These are phyloP conservation scores for Mimas tiliae DNA, from an alignment of 2,888 invertebrate genomes.

Conservation along the genomic window DNA sequence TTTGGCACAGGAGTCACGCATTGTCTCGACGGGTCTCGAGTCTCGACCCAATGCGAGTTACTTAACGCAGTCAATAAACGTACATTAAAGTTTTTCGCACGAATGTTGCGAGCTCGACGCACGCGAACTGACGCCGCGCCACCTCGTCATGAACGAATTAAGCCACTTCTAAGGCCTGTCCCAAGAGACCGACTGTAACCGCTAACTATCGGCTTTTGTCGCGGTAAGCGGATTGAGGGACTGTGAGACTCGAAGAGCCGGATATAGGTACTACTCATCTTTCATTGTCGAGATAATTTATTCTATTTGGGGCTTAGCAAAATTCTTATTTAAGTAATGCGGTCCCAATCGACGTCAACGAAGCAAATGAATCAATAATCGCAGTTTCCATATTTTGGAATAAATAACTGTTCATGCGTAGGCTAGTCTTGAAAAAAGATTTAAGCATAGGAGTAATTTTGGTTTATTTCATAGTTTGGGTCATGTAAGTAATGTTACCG, in stretches of 20 bases:
- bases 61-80: slow-evolving; percentile 16
- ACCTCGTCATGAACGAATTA: not conserved
- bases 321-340: no score
- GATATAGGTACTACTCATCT: not conserved
- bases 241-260: not conserved
- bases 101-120: not conserved
- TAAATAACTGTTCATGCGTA: no score
- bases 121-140: slow-evolving; percentile 1
- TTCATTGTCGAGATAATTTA: not conserved
- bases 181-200: not conserved
- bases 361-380: no score
- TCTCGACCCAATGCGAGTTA: not conserved
- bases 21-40: not conserved
- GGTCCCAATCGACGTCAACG: no score
- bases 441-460: no score
- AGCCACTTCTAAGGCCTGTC: slow-evolving; percentile 2
- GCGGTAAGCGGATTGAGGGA: not conserved
- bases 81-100: slow-evolving; percentile 16
- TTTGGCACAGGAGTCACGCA: slow-evolving; percentile 16
- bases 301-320: not conserved
- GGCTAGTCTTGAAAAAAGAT: no score
- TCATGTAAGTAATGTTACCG: no score
- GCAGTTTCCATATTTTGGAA: no score
- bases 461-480: no score
- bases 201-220: not conserved